Evolutionary conservation across 2,888 invertebrate species (phyloP).

Genomic region (Epinotia brunnichana): DNA sequence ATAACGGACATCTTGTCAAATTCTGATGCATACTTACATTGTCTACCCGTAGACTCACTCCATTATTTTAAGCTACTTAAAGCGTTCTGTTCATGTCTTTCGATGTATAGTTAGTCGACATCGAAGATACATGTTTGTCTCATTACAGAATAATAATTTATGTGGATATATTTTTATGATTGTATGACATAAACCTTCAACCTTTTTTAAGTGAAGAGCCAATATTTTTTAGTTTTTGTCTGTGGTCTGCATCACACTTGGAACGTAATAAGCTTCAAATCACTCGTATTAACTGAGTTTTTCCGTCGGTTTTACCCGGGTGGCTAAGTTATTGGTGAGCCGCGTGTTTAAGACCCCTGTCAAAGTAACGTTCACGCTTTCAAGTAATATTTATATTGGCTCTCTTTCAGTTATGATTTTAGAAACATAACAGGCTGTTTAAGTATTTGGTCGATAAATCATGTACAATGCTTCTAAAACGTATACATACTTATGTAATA

Average conservation of each 20-base stretch:
- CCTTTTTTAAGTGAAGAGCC: neutral
- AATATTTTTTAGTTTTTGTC: neutral
- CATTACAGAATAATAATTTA: neutral
- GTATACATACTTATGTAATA: neutral
- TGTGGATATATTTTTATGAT: neutral
- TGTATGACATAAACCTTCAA: neutral
- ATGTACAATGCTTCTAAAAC: neutral
- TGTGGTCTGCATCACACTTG: neutral
- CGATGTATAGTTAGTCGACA: too few species aligned
- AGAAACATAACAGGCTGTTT: neutral
- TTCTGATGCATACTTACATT: too few species aligned
- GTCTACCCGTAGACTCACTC: neutral
- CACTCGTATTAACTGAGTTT: neutral
- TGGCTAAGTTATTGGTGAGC: neutral
- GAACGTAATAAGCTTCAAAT: neutral
- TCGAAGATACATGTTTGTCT: neutral
- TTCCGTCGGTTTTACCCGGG: neutral
- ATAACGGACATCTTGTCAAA: neutral
- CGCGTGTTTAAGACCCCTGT: neutral
- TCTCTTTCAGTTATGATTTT: neutral
- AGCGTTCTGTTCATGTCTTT: neutral
- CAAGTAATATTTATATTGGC: neutral
- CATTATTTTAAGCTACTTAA: neutral
- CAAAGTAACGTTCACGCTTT: neutral
- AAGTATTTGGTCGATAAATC: neutral